Conservation (phyloP, 2,888 invertebrate species). For the Macrostomum cliftonense region DNA sequence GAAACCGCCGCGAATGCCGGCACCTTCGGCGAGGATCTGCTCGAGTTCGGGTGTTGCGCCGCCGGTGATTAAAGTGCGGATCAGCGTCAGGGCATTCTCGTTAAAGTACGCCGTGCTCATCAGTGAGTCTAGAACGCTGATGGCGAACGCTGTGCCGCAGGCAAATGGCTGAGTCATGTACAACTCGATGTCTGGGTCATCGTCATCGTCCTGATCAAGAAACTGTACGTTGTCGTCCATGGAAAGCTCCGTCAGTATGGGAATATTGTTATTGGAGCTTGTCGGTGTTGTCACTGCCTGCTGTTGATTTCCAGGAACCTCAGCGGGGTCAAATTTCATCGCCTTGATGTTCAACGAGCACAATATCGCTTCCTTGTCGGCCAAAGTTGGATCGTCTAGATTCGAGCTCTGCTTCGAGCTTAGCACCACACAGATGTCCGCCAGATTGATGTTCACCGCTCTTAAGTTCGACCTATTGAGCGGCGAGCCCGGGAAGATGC, state of each 20-base stretch:
- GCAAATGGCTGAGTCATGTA: constrained; percentile 99
- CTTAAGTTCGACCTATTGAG: constrained; percentile 94
- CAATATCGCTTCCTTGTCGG: constrained; percentile 98
- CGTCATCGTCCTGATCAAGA: constrained; percentile 54
- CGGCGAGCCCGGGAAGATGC: constrained; percentile 93
- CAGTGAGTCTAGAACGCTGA: constrained; percentile 94
- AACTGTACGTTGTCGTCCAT: constrained; percentile 91
- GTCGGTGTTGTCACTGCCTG: too few relatives aligned
- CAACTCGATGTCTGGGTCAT: constrained; percentile 97
- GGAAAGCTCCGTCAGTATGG: constrained; percentile 82
- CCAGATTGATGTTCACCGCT: constrained; percentile 96
- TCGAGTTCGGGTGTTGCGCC: constrained; percentile 98
- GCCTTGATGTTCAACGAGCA: constrained; percentile 97
- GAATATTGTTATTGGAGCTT: constrained; percentile 45
- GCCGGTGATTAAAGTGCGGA: constrained; percentile 93
- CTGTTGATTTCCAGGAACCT: not conserved
- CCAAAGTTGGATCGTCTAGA: constrained; percentile 86
- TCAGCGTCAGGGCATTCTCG: constrained; percentile 97
- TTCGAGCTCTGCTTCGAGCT: constrained; percentile 88
- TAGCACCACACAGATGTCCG: constrained; percentile 99
- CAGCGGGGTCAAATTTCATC: constrained; percentile 52
- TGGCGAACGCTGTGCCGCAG: constrained; percentile 98
- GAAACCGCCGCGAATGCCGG: constrained; percentile 90
- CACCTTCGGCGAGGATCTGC: constrained; percentile 93
- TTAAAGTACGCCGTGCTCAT: constrained; percentile 99